These are phyloP conservation scores for Clarias gariepinus DNA, from an alignment of 2,113 vertebrate species.

Conservation along the genomic window DNA sequence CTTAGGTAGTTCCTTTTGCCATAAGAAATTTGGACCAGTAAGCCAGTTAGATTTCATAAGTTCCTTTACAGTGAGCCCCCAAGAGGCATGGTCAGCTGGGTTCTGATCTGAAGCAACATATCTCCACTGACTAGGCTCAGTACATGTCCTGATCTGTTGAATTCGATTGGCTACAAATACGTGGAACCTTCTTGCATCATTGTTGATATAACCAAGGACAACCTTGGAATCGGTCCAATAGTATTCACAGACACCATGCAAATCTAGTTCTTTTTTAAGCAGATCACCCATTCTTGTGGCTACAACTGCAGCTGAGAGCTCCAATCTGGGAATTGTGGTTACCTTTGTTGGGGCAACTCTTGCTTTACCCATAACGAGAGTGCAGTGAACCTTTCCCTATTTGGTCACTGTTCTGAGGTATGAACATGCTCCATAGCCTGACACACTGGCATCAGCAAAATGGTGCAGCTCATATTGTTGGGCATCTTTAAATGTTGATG, in stretches of 20 bases:
- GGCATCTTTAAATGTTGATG: not conserved
- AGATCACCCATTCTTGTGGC: too few species aligned
- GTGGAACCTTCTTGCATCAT: slow-evolving; percentile 14
- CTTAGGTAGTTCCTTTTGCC: too few species aligned
- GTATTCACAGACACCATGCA: too few species aligned
- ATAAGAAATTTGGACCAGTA: too few species aligned
- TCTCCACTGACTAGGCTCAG: not conserved
- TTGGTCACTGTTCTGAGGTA: not conserved
- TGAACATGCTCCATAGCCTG: slow-evolving; percentile 14
- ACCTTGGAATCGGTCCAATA: too few species aligned
- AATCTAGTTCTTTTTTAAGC: too few species aligned
- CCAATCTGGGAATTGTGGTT: too few species aligned
- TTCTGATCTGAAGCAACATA: not conserved
- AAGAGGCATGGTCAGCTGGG: not conserved
- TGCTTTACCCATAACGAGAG: too few species aligned
- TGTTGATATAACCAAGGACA: too few species aligned
- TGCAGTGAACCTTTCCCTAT: too few species aligned
- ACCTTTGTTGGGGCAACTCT: too few species aligned
- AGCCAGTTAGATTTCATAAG: not conserved
- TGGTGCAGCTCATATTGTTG: not conserved
- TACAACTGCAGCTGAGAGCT: too few species aligned
- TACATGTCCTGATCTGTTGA: slow-evolving; percentile 24
- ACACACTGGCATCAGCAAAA: slow-evolving; percentile 26
- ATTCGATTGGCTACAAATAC: slow-evolving; percentile 42
- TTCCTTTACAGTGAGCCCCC: not conserved